Base-by-base conservation (phyloP, 2,797 vertebrate species). In the Cynodonichthys magdalenae region DNA sequence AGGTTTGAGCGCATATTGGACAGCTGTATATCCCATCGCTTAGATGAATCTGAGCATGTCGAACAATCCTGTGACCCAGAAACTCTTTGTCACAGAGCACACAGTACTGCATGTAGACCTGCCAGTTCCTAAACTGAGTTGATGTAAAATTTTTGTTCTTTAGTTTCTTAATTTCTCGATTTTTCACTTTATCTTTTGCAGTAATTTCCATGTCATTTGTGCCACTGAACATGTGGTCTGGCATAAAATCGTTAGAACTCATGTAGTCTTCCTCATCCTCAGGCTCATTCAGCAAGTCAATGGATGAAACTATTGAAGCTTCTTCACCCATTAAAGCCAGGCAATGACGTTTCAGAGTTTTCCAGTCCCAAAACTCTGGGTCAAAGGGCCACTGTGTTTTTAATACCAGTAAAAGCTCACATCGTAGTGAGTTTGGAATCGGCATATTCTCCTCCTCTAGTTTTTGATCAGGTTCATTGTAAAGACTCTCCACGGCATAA, bases 331-430 rank as follows among this genome's bases (percentile, higher is more conserved):
- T 99, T 42, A 98, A 92, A 1, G 94, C 95, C 42, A 99, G 91
- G 87, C 97, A 99, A 3, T 98, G 95, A 17, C 96, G 95, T 74
- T 99, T 99, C 1, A 99, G 93, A 44, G 96, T 96, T 91, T 97
- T 98, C 97, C 97, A 99, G 89, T 99, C 96, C 97, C 97, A 99
- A 85, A 97, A 99, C 85, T 99, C 97, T 0, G 97, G 97, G 90
- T 99, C 97, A 88, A 99, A 99, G 82, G 97, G 95, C 97, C 97
- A 99, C 60, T 96, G 96, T 51, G 95, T 98, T 94, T 99, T 99
- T 79, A 99, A 94, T 59, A 98, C 97, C 62, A 99, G 92, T 68
- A 98, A 91, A 34, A 99, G 94, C 74, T 99, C 97, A 72, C 97
- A 99, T 71, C 96, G 96, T 19, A 98, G 88, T 6, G 97, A 98